Evolutionary conservation across 2,113 vertebrate species (phyloP).

Genomic region (Pogona vitticeps): DNA sequence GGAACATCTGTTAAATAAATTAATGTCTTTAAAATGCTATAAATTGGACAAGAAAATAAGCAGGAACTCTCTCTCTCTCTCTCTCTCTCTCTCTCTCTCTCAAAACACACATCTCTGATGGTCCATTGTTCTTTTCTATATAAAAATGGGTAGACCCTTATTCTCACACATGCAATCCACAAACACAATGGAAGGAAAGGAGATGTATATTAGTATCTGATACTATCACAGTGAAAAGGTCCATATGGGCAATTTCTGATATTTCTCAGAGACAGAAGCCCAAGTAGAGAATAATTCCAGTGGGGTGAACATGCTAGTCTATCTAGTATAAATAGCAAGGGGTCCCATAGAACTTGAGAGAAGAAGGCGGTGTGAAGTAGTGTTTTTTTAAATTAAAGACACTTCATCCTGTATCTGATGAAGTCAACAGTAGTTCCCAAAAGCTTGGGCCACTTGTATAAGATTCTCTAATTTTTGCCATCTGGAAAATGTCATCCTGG

Average conservation of each 20-base stretch:
- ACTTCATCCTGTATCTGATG: neutral
- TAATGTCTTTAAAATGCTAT: conserved; percentile 36
- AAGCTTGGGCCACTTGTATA: neutral
- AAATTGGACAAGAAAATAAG: too few species aligned
- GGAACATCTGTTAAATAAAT: conserved; percentile 58
- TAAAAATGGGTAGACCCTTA: neutral
- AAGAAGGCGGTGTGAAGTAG: neutral
- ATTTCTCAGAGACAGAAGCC: neutral
- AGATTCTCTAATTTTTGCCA: neutral
- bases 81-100: conserved; percentile 11
- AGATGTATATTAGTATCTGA: neutral
- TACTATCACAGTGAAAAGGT: neutral
- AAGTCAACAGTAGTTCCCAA: neutral
- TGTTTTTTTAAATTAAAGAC: neutral
- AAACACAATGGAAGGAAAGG: neutral
- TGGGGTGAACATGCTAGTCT: too few species aligned
- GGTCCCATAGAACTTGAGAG: neutral
- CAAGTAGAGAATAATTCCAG: neutral
- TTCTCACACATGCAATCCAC: conserved; percentile 3
- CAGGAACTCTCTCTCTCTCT: conserved; percentile 3
- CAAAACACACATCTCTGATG: neutral
- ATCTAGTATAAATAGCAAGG: neutral
- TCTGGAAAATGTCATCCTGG: neutral
- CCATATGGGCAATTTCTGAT: neutral
- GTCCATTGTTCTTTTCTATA: conserved; percentile 17